phyloP scores from a whole-genome alignment of 2,888 invertebrate species.

The Aphelenchoides bicaudatus region DNA sequence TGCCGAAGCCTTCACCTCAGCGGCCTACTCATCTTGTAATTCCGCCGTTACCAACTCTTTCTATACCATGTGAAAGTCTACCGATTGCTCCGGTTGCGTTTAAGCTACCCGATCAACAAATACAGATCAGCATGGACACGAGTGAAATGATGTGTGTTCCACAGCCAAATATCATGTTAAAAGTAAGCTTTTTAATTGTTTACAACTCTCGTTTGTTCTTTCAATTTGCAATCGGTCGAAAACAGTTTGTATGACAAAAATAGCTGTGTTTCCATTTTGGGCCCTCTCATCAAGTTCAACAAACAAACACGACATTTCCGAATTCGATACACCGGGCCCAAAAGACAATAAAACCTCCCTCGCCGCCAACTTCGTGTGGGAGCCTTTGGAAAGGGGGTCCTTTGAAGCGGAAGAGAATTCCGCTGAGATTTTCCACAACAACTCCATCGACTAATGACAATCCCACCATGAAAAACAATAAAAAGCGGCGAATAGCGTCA shows the following conservation, averaged over 20 bases:
- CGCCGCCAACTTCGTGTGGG: too few relatives aligned
- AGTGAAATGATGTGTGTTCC: too few relatives aligned
- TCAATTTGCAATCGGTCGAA: not conserved
- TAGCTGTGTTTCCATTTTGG: not conserved
- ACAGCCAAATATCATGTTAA: not conserved
- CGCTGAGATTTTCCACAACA: too few relatives aligned
- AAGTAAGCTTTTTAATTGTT: not conserved
- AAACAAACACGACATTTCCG: not conserved
- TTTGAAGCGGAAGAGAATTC: too few relatives aligned
- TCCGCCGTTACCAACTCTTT: not conserved
- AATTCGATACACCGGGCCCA: not conserved
- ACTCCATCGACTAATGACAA: too few relatives aligned
- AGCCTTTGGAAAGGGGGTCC: too few relatives aligned
- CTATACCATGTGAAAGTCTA: not conserved
- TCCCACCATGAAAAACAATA: too few relatives aligned
- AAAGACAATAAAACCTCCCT: too few relatives aligned
- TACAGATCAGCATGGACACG: too few relatives aligned
- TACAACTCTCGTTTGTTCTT: not conserved
- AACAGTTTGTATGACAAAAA: too few relatives aligned
- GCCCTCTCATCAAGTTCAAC: not conserved
- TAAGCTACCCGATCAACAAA: slow-evolving; percentile 5
- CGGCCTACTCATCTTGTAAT: slow-evolving; percentile 11
- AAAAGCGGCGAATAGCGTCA: too few relatives aligned
- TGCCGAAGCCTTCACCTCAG: slow-evolving; percentile 18
- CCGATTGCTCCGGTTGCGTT: slow-evolving; percentile 10